phyloP scores from a whole-genome alignment of 2,797 vertebrate genomes.

The Simalia tracyae region DNA sequence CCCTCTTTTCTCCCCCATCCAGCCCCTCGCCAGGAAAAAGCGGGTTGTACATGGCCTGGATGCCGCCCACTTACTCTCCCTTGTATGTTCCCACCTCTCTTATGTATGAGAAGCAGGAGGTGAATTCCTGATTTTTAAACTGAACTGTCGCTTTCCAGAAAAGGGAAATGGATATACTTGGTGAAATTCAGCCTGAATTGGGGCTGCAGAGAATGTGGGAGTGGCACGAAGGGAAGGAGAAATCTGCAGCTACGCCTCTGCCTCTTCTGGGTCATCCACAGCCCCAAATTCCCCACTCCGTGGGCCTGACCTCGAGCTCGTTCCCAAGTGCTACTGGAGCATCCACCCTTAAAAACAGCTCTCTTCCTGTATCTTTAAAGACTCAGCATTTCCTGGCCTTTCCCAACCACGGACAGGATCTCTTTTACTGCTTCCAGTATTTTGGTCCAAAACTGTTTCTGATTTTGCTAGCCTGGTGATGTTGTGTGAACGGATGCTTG shows the following conservation, averaged over 20 bases:
- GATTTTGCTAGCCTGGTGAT: not conserved
- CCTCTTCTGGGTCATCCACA: too few species aligned
- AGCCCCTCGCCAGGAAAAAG: not conserved
- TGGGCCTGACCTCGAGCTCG: too few species aligned
- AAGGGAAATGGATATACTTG: not conserved
- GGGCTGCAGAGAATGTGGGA: not conserved
- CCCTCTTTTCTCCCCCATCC: not conserved
- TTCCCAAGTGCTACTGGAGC: not conserved
- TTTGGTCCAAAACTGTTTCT: not conserved
- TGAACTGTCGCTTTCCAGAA: not conserved
- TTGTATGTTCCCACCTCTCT: not conserved
- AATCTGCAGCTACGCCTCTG: not conserved
- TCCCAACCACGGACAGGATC: not conserved
- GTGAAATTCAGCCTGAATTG: not conserved
- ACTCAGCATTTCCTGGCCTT: not conserved
- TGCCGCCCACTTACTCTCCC: not conserved
- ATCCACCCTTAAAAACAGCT: not conserved
- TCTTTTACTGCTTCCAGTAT: not conserved
- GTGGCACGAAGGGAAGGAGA: not conserved
- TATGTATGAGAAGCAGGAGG: not conserved
- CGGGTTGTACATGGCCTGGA: not conserved
- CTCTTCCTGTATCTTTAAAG: not conserved
- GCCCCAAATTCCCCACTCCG: not conserved
- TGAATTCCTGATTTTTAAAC: not conserved
- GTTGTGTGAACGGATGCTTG: not conserved